Evolutionary conservation across 2,888 invertebrate genomes (phyloP).

Genomic region (Andrena camellia): DNA sequence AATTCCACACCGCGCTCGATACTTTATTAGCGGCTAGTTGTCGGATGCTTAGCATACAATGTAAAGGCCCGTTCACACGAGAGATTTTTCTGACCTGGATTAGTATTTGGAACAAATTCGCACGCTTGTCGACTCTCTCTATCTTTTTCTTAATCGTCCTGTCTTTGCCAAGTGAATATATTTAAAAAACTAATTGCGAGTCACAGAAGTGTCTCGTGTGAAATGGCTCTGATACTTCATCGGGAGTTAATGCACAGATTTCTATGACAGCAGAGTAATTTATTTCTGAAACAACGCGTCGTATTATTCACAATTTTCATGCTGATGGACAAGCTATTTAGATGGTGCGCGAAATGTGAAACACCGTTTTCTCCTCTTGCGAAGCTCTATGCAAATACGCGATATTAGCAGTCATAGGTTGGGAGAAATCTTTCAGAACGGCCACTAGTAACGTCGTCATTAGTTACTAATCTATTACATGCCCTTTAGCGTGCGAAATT

Average conservation of each 20-base stretch:
- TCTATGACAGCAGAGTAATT: not conserved
- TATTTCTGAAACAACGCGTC: conserved; percentile 1
- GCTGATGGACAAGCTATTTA: not conserved
- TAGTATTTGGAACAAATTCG: too few relatives aligned
- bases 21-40: conserved; percentile 9
- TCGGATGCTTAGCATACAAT: not conserved
- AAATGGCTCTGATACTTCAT: too few relatives aligned
- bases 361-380: not conserved
- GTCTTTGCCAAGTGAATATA: too few relatives aligned
- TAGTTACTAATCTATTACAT: not conserved
- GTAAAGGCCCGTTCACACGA: too few relatives aligned
- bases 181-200: too few relatives aligned
- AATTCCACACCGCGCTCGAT: conserved; percentile 8
- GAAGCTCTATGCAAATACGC: not conserved
- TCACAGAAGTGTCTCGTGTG: too few relatives aligned
- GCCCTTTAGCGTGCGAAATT: not conserved
- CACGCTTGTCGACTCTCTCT: too few relatives aligned
- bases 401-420: not conserved
- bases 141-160: too few relatives aligned
- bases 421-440: not conserved
- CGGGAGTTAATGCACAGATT: too few relatives aligned
- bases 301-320: conserved; percentile 12
- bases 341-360: not conserved
- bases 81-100: too few relatives aligned
- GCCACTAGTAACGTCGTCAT: not conserved